Percentiles rank a stretch among this genome's conserved stretches.
phyloP scores from a whole-genome alignment of 2,797 vertebrate genomes.

The Stomatorhinus walkeri region DNA sequence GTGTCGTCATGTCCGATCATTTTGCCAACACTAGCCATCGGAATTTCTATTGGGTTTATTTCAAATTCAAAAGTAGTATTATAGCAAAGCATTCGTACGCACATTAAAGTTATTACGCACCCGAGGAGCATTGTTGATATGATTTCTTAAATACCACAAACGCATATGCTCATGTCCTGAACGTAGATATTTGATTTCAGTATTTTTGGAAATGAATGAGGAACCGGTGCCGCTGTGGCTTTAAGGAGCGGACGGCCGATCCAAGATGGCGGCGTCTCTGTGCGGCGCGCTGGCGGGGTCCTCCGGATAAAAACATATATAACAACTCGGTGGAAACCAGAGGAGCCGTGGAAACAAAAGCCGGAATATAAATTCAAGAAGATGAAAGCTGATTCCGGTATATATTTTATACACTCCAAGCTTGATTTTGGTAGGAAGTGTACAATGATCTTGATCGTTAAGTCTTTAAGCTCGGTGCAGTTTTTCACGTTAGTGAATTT shows the following conservation, averaged over 20 bases:
- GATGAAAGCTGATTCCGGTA: conserved; percentile 15
- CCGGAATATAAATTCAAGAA: background rate
- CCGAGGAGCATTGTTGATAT: background rate
- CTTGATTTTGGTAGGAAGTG: background rate
- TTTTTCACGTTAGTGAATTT: background rate
- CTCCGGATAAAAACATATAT: background rate
- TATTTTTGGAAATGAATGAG: background rate
- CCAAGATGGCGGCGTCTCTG: conserved; percentile 13
- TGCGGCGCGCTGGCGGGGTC: background rate
- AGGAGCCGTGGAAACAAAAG: background rate
- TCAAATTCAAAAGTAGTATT: background rate
- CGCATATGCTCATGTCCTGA: background rate
- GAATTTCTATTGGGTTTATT: background rate
- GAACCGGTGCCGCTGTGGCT: background rate
- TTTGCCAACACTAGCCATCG: background rate
- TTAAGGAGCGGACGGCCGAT: conserved; percentile 2
- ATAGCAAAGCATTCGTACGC: background rate
- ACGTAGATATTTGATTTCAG: background rate
- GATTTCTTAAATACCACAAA: background rate
- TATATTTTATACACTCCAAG: background rate
- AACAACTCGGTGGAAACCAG: background rate
- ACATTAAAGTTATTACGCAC: background rate
- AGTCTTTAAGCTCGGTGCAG: background rate
- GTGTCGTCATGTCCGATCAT: background rate
- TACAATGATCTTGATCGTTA: background rate